A percentile compares a stretch with the other conserved stretches of the same genome.
Evolutionary conservation across 2,797 vertebrate genomes (phyloP).

Genomic region (Myioborus melanocephalus): DNA sequence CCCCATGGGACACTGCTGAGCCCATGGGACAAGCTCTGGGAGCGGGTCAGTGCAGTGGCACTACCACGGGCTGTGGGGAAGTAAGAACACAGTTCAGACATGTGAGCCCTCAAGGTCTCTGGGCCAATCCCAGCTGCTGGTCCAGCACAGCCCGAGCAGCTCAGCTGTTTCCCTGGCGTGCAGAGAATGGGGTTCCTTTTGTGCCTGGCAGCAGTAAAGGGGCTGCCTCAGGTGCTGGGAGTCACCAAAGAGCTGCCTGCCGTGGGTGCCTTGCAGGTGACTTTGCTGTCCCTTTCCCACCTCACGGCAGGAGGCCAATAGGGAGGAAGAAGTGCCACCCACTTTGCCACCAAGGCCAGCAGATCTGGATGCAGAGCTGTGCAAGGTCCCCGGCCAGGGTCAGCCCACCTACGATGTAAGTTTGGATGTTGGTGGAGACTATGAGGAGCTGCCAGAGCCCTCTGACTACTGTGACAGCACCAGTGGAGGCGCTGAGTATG

Average conservation of each 20-base stretch:
- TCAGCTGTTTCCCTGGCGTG: background rate
- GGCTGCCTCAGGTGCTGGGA: background rate
- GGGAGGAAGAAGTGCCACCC: slow-evolving; percentile 75
- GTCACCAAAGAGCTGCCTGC: background rate
- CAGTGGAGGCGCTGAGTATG: slow-evolving; percentile 70
- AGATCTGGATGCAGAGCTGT: background rate
- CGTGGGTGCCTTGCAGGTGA: background rate
- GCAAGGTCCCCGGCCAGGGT: background rate
- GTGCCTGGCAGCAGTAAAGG: background rate
- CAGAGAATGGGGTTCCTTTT: background rate
- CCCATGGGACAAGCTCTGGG: background rate
- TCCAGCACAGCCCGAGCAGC: background rate
- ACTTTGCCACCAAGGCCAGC: slow-evolving; percentile 74
- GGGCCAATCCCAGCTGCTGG: background rate
- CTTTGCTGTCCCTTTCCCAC: background rate
- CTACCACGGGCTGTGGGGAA: background rate
- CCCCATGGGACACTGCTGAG: background rate
- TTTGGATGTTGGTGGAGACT: slow-evolving; percentile 56
- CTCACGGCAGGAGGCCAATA: slow-evolving; percentile 15
- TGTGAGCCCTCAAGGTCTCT: background rate
- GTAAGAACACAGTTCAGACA: background rate
- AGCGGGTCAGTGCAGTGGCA: background rate
- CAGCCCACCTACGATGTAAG: background rate
- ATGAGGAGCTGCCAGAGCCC: slow-evolving; percentile 73
- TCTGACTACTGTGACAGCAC: background rate